These are phyloP conservation scores for Thaumetopoea pityocampa DNA, from an alignment of 1,140 invertebrate genomes.

Conservation along the genomic window DNA sequence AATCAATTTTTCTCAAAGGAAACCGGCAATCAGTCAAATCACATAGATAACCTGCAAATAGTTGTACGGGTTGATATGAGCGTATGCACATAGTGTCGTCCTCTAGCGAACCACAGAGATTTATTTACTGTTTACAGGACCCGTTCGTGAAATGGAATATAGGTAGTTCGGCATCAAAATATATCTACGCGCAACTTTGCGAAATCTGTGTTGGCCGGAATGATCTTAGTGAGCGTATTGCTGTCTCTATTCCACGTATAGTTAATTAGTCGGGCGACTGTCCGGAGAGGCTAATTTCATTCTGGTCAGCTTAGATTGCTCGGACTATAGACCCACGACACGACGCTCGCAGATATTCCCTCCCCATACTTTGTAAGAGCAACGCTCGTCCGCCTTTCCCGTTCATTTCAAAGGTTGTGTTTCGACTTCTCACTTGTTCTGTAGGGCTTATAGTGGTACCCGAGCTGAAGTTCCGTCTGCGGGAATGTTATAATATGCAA, in stretches of 20 bases:
- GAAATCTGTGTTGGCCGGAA: no score
- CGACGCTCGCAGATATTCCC: no score
- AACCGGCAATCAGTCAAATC: constrained; percentile 68
- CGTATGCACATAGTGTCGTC: constrained; percentile 43
- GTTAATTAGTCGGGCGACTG: no score
- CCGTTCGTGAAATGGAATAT: constrained; percentile 48
- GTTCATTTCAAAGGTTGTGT: constrained; percentile 45
- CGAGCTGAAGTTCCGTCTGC: not conserved
- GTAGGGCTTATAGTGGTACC: constrained; percentile 16
- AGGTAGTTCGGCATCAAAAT: constrained; percentile 59
- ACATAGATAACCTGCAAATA: constrained; percentile 67
- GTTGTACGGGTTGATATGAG: constrained; percentile 54
- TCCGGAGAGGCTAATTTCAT: no score
- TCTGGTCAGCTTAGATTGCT: no score
- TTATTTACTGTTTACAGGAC: constrained; percentile 31
- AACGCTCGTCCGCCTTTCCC: constrained; percentile 56
- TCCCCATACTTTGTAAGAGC: constrained; percentile 70
- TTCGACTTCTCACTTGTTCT: constrained; percentile 50
- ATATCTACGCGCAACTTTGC: constrained; percentile 67
- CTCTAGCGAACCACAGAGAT: constrained; percentile 39
- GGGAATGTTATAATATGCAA: no score
- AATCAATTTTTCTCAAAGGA: constrained; percentile 70
- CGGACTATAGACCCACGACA: no score
- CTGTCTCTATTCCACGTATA: no score
- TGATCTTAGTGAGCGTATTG: no score